These are phyloP conservation scores for Lycaon pictus DNA, from an alignment of 2,113 vertebrate genomes.

Conservation along the genomic window DNA sequence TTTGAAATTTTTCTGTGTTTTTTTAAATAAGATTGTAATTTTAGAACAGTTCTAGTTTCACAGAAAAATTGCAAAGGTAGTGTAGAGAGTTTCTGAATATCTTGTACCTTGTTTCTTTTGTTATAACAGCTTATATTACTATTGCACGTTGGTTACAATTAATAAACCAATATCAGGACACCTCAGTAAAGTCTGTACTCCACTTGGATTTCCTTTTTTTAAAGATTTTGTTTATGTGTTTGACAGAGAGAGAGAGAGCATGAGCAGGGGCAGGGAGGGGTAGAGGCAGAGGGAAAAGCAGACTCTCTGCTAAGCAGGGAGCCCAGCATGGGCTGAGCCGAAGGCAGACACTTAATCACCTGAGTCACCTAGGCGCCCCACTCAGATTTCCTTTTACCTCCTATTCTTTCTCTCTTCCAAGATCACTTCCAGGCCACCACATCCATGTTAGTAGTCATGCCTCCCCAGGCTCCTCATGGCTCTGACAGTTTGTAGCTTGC, in stretches of 20 bases:
- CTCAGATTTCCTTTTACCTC: neutral
- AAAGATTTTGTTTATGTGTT: no score
- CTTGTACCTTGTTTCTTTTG: neutral
- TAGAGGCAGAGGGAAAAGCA: no score
- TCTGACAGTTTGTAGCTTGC: neutral
- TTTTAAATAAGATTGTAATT: neutral
- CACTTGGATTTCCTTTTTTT: neutral
- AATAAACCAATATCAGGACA: neutral
- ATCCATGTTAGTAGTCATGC: neutral
- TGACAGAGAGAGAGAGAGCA: no score
- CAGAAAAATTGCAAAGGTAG: neutral
- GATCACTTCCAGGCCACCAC: neutral
- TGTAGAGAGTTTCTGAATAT: neutral
- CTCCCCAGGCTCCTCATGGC: neutral
- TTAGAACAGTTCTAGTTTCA: neutral
- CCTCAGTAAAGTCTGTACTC: neutral
- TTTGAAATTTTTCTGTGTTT: neutral
- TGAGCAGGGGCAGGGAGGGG: no score
- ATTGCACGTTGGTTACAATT: neutral
- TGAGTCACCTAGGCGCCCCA: no score
- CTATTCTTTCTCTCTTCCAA: neutral
- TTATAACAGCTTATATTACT: neutral
- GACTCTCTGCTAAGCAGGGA: no score
- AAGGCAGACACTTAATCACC: no score
- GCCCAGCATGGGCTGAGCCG: no score